Base-by-base conservation (phyloP, 2,113 vertebrate species). In the Ammospiza nelsoni region DNA sequence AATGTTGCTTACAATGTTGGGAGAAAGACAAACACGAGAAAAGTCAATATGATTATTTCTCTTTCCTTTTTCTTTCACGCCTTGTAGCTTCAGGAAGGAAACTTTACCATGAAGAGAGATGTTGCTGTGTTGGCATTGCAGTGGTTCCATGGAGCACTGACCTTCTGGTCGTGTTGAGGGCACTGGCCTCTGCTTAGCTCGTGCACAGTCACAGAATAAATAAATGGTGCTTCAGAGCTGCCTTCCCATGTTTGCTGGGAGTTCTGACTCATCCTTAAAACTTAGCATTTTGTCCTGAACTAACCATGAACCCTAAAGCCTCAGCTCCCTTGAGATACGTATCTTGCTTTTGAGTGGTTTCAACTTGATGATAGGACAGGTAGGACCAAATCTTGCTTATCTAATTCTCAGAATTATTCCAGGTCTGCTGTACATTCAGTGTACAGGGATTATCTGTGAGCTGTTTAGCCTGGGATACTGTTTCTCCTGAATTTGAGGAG, bases 261-360 rank as follows among this genome's bases (percentile, higher is more conserved):
- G 58, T 29, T 85, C 31, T 19, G 51, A 81, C 25, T 93, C 27
- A 13, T 58, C 74, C 41, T 63, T 41, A 44, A 93, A 83, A 54
- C 11, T 9, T 28, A 17, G 12, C 1, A 0, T 84, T 95, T 77
- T 81, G 20, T 21, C 58, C 8, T 73, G 89, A 87, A 12, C 65
- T 91, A 29, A 44, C 48, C 1, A 1, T 76, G 31, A 92, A 75
- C 46, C 37, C 29, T 43, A 35, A 68, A 73, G 54, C 37, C 15
- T 66, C 73, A 77, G 6, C 46, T 65, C 19, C 7, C 22, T 13
- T 18, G 35, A 3, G 59, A 10, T 58, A 13, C 0, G 1, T 31
- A 28, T 33, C 31, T 62, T 83, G 69, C 23, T 83, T 77, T 54
- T 69, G 44, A 39, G 27, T 20, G 5, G 16, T 89, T 95, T 92